Conservation (phyloP, 2,797 vertebrate genomes). For the Moxostoma hubbsi region DNA sequence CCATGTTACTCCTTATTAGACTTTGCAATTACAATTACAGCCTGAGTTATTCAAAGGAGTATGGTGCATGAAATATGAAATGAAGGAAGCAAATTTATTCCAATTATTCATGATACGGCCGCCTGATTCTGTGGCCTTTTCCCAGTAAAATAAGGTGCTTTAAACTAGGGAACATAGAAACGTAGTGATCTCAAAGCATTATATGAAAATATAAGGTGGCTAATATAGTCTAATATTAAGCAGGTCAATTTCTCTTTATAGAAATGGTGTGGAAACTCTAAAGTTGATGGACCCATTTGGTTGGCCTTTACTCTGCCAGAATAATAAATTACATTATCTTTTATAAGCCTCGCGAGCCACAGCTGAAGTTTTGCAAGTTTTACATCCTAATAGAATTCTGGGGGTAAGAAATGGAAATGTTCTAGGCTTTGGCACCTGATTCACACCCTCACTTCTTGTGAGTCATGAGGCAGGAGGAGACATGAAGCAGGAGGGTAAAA, state of each 20-base stretch:
- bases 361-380: background rate
- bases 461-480: background rate
- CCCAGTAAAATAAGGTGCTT: slow-evolving; percentile 46
- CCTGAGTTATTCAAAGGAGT: slow-evolving; percentile 64
- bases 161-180: slow-evolving; percentile 39
- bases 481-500: background rate
- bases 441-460: too few species aligned
- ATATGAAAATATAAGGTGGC: slow-evolving; percentile 39
- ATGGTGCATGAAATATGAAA: slow-evolving; percentile 58
- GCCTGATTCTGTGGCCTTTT: slow-evolving; percentile 55
- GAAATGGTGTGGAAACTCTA: slow-evolving; percentile 53
- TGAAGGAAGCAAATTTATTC: slow-evolving; percentile 56
- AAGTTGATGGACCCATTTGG: slow-evolving; percentile 41
- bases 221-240: slow-evolving; percentile 25
- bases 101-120: slow-evolving; percentile 55
- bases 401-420: too few species aligned
- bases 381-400: too few species aligned
- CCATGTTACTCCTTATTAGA: slow-evolving; percentile 62
- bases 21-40: slow-evolving; percentile 60
- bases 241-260: slow-evolving; percentile 57
- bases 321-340: slow-evolving; percentile 48
- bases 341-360: slow-evolving; percentile 19
- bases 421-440: background rate
- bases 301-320: slow-evolving; percentile 45
- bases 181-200: slow-evolving; percentile 32